These are phyloP conservation scores for Mythimna vitellina DNA, from an alignment of 2,888 invertebrate species.

Conservation along the genomic window DNA sequence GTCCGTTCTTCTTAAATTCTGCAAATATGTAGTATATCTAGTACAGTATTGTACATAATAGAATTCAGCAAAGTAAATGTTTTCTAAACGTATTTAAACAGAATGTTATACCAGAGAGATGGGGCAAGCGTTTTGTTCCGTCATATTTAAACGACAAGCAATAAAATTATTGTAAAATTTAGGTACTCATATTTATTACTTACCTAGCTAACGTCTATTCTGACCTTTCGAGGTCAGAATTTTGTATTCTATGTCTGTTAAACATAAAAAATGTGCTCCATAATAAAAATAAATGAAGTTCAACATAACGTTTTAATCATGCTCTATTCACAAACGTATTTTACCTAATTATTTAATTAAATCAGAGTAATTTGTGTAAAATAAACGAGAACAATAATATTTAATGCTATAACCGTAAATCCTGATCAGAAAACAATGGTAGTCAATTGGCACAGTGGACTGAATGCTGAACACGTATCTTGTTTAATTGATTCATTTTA, in stretches of 20 bases:
- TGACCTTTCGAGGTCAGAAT: not conserved
- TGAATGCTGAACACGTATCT: constrained; percentile 21
- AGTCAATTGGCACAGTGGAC: constrained; percentile 14
- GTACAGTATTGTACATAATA: constrained; percentile 2
- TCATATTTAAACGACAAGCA: constrained; percentile 1
- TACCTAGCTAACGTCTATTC: too few relatives aligned
- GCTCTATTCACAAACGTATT: not conserved
- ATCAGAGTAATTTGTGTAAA: constrained; percentile 1
- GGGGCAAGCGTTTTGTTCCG: constrained; percentile 1
- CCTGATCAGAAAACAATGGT: constrained; percentile 18
- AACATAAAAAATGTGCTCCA: not conserved
- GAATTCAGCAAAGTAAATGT: constrained; percentile 19
- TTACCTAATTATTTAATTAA: constrained; percentile 17
- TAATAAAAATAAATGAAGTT: constrained; percentile 12
- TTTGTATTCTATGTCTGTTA: not conserved
- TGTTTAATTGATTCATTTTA: constrained; percentile 3
- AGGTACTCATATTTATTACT: not conserved
- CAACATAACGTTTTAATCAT: constrained; percentile 6
- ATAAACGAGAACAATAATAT: not conserved
- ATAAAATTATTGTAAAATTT: constrained; percentile 18
- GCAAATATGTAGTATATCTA: constrained; percentile 8
- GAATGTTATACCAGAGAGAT: not conserved
- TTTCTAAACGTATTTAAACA: not conserved
- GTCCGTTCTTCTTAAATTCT: constrained; percentile 34
- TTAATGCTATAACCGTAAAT: constrained; percentile 2